Base-by-base conservation (phyloP, 2,113 vertebrate genomes). In the Larimichthys crocea region DNA sequence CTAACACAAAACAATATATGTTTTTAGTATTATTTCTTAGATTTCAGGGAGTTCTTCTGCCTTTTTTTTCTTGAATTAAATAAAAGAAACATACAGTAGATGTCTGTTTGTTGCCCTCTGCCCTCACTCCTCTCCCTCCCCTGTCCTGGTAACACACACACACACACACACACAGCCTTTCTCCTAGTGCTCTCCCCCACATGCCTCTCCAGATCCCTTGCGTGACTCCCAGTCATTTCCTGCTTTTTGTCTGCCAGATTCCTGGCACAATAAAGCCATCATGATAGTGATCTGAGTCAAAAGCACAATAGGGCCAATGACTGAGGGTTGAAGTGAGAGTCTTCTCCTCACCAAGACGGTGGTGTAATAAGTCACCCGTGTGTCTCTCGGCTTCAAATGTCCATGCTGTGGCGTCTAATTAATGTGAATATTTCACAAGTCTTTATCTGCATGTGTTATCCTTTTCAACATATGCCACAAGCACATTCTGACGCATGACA, bases 181-280 rank as follows among this genome's bases (percentile, higher is more conserved):
- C 74, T 83, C 24, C 48, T 4, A 26, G 14, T 24, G 1, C 77
- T 46, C 89, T 74, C 80, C 83, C 88, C 82, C 80, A 80, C 86
- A 89, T 89, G 88, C 87, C 90, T 88, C 86, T 88, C 90, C 73
- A 90, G 89, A 91, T 92, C 90, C 90, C 91, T 93, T 94, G 94
- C 94, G 94, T 94, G 94, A 94, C 94, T 94, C 88, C 88, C 86
- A 76, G 92, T 89, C 90, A 94, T 94, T 95, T 94, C 94, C 94
- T 95, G 94, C 93, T 93, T 93, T 94, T 95, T 94, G 92, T 94
- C 90, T 93, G 89, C 90, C 85, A 90, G 89, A 94, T 93, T 94
- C 92, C 92, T 89, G 84, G 86, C 92, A 93, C 91, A 92, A 94
- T 93, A 91, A 93, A 93, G 90, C 89, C 88, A 61, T 91, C 86